These are phyloP conservation scores for Druceiella hillmani DNA, from an alignment of 2,888 invertebrate genomes.

Conservation along the genomic window DNA sequence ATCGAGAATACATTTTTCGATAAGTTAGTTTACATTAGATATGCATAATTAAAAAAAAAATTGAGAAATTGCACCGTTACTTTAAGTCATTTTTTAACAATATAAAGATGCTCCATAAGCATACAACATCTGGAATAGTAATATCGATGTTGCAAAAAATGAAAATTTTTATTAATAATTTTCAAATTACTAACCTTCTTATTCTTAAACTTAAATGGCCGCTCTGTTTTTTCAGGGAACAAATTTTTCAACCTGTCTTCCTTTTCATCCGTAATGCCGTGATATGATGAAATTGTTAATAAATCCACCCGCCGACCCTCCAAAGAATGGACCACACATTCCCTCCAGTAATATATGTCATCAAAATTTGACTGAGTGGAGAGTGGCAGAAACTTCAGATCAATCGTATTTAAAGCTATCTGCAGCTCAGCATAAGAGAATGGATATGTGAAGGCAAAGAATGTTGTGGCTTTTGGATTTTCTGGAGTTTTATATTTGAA, in stretches of 20 bases:
- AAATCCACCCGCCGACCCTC: conserved; percentile 75
- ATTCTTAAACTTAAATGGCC: conserved; percentile 69
- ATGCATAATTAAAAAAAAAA: too few species aligned
- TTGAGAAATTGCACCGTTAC: too few species aligned
- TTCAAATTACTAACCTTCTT: conserved; percentile 74
- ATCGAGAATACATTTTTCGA: too few species aligned
- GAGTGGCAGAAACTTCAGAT: conserved; percentile 51
- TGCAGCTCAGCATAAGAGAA: conserved; percentile 81
- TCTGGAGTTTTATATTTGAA: conserved; percentile 69
- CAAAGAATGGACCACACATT: conserved; percentile 71
- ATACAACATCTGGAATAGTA: too few species aligned
- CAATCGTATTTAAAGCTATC: conserved; percentile 63
- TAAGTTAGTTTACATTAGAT: too few species aligned
- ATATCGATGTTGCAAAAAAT: too few species aligned
- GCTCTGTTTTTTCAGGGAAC: conserved; percentile 64
- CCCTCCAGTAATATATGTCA: conserved; percentile 80
- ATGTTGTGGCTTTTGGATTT: conserved; percentile 65
- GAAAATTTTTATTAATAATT: too few species aligned
- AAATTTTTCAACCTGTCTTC: conserved; percentile 68
- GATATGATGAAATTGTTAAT: conserved; percentile 75
- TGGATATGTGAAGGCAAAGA: conserved; percentile 90
- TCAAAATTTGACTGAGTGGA: conserved; percentile 41
- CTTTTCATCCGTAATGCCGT: conserved; percentile 65
- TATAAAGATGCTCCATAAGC: too few species aligned
- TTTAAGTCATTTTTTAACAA: too few species aligned